Base-by-base conservation (phyloP, 1,140 invertebrate species). In the Drosophila ambigua region DNA sequence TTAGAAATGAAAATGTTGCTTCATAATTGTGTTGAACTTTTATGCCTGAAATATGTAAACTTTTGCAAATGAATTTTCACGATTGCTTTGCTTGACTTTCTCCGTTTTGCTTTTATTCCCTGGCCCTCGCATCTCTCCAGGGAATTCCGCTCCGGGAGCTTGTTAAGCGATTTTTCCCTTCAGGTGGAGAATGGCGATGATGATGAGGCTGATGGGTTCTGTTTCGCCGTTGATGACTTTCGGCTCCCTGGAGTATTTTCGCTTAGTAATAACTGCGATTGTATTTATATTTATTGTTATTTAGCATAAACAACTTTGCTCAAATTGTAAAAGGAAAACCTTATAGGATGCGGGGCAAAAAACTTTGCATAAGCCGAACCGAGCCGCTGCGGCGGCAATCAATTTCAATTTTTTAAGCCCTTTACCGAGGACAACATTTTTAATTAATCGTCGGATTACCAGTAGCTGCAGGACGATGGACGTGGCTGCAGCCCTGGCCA, bases 381-480 rank as follows among this genome's bases (percentile, higher is more conserved):
- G 44, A 65, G 74, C 9, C 31, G 35, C 48, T 61, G 57, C 51
- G 63, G 59, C 76, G 64, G 79, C 83, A 88, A 87, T 87, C 83
- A 87, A 88, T 87, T 87, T 83, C 83, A 69, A 89, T 87, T 88
- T 76, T 76, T 87, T 83, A 88, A 87, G 79, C 84, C 83, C 83
- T 89, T 87, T 73, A 79, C 71, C 43, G 77, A 64, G 67, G 83
- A 83, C 83, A 87, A 82, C 83, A 72, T 88, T 87, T 87, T 88
- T 88, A 88, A 88, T 88, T 88, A 88, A 88, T 88, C 83, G 83
- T 68, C 76, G 79, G 83, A 88, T 88, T 88, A 88, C 84, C 72
- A 79, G 59, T 49, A 61, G 53, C 65, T 58, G 76, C 66, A 68
- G 62, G 60, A 24, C 59, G 45, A 63, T 44, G 50, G 72, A 75